Evolutionary conservation across 2,113 vertebrate species (phyloP), one percentile per base, ranked within the genome.

Genomic region (Octodon degus): DNA sequence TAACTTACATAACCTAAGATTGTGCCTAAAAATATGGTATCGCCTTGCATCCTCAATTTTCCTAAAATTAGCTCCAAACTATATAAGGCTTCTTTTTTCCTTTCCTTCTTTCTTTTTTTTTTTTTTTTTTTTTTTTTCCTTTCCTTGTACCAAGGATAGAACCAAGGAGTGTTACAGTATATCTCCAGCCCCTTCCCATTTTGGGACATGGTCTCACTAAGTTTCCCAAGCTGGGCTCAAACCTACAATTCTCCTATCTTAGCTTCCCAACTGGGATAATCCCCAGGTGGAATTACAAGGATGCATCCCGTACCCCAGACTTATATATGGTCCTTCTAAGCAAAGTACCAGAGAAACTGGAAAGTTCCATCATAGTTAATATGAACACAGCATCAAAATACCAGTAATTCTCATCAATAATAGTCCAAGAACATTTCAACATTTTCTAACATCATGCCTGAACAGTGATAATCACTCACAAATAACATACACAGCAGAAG

Each of bases 341-440:
- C 88, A 98, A 34, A 8, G 25, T 87, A 62, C 68, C 34, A 89
- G 25, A 87, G 60, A 92, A 97, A 98, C 91, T 97, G 68, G 92
- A 68, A 98, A 95, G 96, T 97, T 97, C 65, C 76, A 97, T 97
- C 94, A 95, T 0, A 5, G 89, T 55, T 55, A 85, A 76, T 27
- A 93, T 91, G 92, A 93, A 96, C 97, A 97, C 89, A 96, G 95
- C 92, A 97, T 67, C 96, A 94, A 97, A 96, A 92, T 96, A 98
- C 96, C 65, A 93, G 43, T 92, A 98, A 97, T 84, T 95, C 95
- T 96, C 96, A 98, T 76, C 94, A 85, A 90, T 97, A 82, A 97
- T 94, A 98, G 93, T 81, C 93, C 90, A 82, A 43, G 87, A 0
- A 12, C 91, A 97, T 95, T 95, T 96, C 96, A 91, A 67, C 92